These are phyloP conservation scores for Pachyuromys duprasi DNA, from an alignment of 2,797 vertebrate species.

Conservation along the genomic window DNA sequence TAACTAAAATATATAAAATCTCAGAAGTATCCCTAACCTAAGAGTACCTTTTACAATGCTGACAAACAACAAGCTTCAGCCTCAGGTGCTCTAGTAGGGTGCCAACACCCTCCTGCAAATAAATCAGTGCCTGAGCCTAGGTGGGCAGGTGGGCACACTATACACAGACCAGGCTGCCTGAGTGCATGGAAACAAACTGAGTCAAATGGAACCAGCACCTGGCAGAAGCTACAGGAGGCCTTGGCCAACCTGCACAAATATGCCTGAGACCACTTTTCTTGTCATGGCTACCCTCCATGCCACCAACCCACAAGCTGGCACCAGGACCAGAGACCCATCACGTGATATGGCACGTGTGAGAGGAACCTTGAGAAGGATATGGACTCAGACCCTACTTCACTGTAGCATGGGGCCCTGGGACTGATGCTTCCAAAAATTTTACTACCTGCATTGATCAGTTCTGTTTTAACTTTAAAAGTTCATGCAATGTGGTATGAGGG, in stretches of 20 bases:
- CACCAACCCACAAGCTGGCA: neutral
- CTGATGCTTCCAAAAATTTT: neutral
- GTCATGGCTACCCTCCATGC: neutral
- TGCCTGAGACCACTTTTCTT: neutral
- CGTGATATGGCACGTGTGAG: neutral
- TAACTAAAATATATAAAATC: conserved; percentile 87
- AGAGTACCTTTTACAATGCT: conserved; percentile 84
- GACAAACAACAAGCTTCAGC: neutral
- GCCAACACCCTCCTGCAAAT: neutral
- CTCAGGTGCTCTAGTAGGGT: neutral
- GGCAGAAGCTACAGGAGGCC: neutral
- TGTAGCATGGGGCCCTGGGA: neutral
- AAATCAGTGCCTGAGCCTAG: neutral
- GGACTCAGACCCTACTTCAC: neutral
- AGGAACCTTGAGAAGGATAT: neutral
- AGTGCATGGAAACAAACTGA: neutral
- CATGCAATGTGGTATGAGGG: neutral
- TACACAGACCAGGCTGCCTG: neutral
- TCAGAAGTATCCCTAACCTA: conserved; percentile 88
- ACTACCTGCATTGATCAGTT: neutral
- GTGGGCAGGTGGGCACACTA: neutral
- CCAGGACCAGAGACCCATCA: neutral
- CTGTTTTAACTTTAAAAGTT: neutral
- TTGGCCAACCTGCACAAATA: neutral
- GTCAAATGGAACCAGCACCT: neutral